These are phyloP conservation scores for Todus mexicanus DNA, from an alignment of 2,797 vertebrate species.

Conservation along the genomic window DNA sequence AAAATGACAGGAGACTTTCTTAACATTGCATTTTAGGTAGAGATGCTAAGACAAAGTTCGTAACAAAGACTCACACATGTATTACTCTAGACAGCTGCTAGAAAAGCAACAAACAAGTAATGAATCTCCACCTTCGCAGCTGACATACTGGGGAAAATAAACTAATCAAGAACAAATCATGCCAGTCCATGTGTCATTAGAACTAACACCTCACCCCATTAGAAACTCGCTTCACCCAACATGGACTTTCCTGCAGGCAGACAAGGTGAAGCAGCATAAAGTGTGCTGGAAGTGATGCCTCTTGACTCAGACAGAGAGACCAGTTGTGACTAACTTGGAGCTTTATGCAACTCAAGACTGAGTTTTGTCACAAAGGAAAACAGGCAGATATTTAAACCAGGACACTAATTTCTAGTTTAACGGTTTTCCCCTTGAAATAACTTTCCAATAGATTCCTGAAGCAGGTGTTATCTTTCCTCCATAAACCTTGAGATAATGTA, in stretches of 20 bases:
- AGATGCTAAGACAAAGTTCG: background rate
- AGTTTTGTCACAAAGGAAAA: background rate
- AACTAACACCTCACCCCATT: background rate
- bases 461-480: conserved; percentile 44
- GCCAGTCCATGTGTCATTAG: background rate
- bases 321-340: background rate
- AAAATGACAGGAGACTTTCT: background rate
- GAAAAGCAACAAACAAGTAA: background rate
- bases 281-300: background rate
- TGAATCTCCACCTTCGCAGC: background rate
- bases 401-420: conserved; percentile 19
- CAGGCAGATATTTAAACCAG: background rate
- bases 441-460: conserved; percentile 38
- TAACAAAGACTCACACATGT: background rate
- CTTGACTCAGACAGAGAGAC: background rate
- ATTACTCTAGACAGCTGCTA: background rate
- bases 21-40: background rate
- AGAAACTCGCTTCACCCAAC: background rate
- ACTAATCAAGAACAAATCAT: background rate
- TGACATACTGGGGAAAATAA: background rate
- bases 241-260: background rate
- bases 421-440: conserved; percentile 53
- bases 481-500: conserved; percentile 69
- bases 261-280: background rate
- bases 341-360: background rate